A percentile compares a stretch with the other conserved stretches of the same genome.
Evolutionary conservation across 2,797 vertebrate genomes (phyloP).

Genomic region (Malacoraja senta): DNA sequence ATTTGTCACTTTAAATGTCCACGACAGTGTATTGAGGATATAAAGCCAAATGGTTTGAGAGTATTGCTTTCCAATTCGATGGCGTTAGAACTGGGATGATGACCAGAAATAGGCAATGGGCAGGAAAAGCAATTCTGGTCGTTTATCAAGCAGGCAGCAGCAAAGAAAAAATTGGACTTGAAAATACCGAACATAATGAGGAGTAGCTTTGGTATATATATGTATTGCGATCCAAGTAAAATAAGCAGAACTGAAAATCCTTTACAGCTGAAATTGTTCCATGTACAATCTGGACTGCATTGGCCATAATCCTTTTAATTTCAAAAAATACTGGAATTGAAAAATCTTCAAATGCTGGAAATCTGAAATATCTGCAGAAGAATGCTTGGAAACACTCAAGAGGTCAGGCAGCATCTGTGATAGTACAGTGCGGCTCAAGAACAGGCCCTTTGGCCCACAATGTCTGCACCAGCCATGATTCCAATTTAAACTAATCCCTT

Average conservation of each 20-base stretch:
- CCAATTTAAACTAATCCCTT: too few relatives aligned
- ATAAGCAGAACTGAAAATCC: background rate
- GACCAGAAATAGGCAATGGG: background rate
- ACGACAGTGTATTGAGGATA: background rate
- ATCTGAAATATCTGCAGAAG: too few relatives aligned
- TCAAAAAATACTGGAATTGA: background rate
- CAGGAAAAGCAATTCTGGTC: background rate
- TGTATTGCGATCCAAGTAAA: background rate
- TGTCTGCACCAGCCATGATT: too few relatives aligned
- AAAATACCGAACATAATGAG: background rate
- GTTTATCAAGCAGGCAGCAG: background rate
- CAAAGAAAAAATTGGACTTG: slow-evolving; percentile 7
- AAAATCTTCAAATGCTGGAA: too few relatives aligned
- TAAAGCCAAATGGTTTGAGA: background rate
- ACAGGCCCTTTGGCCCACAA: too few relatives aligned
- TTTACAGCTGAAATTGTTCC: too few relatives aligned
- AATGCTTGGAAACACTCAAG: too few relatives aligned
- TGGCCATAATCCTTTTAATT: background rate
- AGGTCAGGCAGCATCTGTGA: too few relatives aligned
- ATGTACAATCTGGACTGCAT: background rate
- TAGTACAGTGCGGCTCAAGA: too few relatives aligned
- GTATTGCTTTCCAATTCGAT: background rate
- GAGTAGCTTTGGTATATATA: background rate
- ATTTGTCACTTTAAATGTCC: background rate
- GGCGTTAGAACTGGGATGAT: background rate